phyloP scores from a whole-genome alignment of 92 coral and sea anemone species.

The Palythoa grandiflora region DNA sequence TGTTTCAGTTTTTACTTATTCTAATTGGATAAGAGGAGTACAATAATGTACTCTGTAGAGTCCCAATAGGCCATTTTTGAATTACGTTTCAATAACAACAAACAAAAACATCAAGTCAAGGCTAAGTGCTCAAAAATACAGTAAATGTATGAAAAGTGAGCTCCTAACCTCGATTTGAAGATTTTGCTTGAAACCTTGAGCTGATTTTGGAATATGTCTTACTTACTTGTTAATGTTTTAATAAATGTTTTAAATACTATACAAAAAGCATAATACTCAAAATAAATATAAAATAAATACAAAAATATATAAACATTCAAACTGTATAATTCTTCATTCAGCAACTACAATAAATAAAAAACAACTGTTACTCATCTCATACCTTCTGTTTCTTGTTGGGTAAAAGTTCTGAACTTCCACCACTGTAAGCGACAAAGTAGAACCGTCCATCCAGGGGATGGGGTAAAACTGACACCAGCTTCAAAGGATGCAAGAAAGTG shows the following conservation, averaged over 20 bases:
- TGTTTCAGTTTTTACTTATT: neutral
- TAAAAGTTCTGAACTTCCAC: slow-evolving; percentile 61
- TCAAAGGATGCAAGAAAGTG: slow-evolving; percentile 85
- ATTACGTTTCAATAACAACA: too few species aligned
- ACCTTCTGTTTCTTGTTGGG: slow-evolving; percentile 75
- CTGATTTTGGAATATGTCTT: too few species aligned
- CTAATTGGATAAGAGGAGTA: too few species aligned
- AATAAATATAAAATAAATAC: neutral
- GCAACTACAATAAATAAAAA: neutral
- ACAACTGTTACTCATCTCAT: neutral
- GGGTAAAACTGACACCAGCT: slow-evolving; percentile 77
- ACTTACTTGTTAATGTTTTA: too few species aligned
- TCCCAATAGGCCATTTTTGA: too few species aligned
- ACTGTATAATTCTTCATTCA: neutral
- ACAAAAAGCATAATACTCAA: neutral
- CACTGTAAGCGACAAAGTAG: slow-evolving; percentile 67
- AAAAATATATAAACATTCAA: neutral
- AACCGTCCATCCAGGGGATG: slow-evolving; percentile 74
- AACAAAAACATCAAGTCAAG: too few species aligned
- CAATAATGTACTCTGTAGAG: too few species aligned
- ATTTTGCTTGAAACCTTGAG: too few species aligned
- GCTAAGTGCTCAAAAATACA: too few species aligned
- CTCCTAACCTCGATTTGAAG: too few species aligned
- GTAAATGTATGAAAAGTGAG: too few species aligned
- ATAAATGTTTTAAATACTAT: too few species aligned